Percentiles rank a stretch among this genome's conserved stretches.
Evolutionary conservation across 1,140 invertebrate genomes (phyloP).

Genomic region (Anoplophora glabripennis): DNA sequence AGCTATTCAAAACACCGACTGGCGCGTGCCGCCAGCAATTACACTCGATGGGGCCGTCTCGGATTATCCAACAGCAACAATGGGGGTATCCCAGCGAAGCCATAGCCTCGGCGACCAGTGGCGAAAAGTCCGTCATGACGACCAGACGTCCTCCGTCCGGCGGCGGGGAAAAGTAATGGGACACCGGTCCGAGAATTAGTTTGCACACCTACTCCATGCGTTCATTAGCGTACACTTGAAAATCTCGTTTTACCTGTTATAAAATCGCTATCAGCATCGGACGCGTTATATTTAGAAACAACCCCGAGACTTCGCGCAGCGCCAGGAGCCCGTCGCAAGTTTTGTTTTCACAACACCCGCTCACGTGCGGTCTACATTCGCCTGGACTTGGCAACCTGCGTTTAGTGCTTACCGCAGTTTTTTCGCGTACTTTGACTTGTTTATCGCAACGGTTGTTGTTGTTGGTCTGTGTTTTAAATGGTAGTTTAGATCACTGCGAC

Average conservation of each 20-base stretch:
- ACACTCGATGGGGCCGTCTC: too few species aligned
- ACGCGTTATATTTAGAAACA: conserved; percentile 35
- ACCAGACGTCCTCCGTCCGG: background rate
- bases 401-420: conserved; percentile 1
- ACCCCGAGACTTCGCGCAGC: conserved; percentile 15
- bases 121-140: background rate
- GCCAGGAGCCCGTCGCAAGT: background rate
- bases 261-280: conserved; percentile 25
- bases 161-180: conserved; percentile 9
- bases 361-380: too few species aligned
- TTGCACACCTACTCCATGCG: conserved; percentile 18
- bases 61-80: too few species aligned
- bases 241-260: conserved; percentile 46
- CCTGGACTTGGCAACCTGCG: too few species aligned
- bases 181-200: conserved; percentile 8
- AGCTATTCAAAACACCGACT: too few species aligned
- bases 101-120: background rate
- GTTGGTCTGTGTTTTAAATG: background rate
- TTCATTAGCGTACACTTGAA: conserved; percentile 41
- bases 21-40: too few species aligned
- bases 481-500: too few species aligned
- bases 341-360: too few species aligned
- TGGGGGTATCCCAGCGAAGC: too few species aligned
- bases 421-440: conserved; percentile 13
- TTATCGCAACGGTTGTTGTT: background rate